Conservation (phyloP, 2,888 invertebrate species). For the Galerucella nymphaeae region DNA sequence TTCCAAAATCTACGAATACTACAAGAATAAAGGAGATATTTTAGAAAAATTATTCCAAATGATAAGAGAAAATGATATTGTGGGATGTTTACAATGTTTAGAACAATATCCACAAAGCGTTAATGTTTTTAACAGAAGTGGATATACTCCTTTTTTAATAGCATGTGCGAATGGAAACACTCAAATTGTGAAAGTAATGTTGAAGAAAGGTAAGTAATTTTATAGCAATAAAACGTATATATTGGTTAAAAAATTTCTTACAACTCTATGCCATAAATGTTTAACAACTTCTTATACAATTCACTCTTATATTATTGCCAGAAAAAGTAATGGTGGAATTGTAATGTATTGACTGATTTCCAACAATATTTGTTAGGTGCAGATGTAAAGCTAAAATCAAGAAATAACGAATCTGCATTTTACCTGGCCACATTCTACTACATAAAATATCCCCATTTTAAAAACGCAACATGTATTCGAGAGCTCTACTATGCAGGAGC, state of each 20-base stretch:
- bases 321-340: too few relatives aligned
- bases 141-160: constrained; percentile 53
- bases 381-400: constrained; percentile 52
- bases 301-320: too few relatives aligned
- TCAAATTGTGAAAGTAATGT: constrained; percentile 55
- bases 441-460: constrained; percentile 50
- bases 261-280: too few relatives aligned
- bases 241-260: neutral
- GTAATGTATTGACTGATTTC: neutral
- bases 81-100: constrained; percentile 46
- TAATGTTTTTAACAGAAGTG: constrained; percentile 46
- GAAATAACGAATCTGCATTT: constrained; percentile 55
- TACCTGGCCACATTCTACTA: constrained; percentile 56
- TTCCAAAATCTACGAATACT: constrained; percentile 20
- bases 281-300: too few relatives aligned
- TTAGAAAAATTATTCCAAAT: constrained; percentile 37
- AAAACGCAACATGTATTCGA: constrained; percentile 57
- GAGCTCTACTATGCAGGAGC: constrained; percentile 58
- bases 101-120: constrained; percentile 47
- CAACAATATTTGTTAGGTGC: constrained; percentile 48
- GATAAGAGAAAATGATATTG: constrained; percentile 41
- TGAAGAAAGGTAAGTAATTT: constrained; percentile 48
- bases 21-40: constrained; percentile 15
- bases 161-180: constrained; percentile 57
- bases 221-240: neutral